Percentiles rank a stretch among this genome's conserved stretches.
phyloP scores from a whole-genome alignment of 2,797 vertebrate species.

The Helarctos malayanus region DNA sequence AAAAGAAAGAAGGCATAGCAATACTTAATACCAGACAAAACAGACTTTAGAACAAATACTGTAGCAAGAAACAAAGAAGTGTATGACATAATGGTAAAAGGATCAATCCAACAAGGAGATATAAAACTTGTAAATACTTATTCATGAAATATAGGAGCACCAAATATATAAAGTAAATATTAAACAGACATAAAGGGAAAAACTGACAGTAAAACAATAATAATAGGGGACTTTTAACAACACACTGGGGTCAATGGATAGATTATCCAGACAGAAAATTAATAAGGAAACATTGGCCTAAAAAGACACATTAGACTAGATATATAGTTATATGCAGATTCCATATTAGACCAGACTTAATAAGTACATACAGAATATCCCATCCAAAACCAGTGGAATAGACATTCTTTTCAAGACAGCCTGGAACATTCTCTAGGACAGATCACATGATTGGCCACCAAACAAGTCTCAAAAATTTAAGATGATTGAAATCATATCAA shows the following conservation, averaged over 20 bases:
- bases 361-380: not conserved
- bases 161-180: not conserved
- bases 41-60: not conserved
- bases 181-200: not conserved
- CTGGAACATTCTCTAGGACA: not conserved
- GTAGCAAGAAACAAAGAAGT: not conserved
- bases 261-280: not conserved
- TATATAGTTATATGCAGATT: not conserved
- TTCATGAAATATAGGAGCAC: not conserved
- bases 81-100: not conserved
- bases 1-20: not conserved
- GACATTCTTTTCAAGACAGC: not conserved
- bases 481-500: not conserved
- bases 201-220: not conserved
- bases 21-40: not conserved
- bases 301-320: not conserved
- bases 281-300: not conserved
- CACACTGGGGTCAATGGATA: not conserved
- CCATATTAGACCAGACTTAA: not conserved
- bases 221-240: not conserved
- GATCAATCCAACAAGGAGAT: not conserved
- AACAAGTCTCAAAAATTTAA: not conserved
- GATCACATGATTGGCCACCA: not conserved
- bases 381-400: not conserved
- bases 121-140: not conserved